These are phyloP conservation scores for Apodemus agrarius DNA, from an alignment of 2,797 vertebrate species.

Conservation along the genomic window DNA sequence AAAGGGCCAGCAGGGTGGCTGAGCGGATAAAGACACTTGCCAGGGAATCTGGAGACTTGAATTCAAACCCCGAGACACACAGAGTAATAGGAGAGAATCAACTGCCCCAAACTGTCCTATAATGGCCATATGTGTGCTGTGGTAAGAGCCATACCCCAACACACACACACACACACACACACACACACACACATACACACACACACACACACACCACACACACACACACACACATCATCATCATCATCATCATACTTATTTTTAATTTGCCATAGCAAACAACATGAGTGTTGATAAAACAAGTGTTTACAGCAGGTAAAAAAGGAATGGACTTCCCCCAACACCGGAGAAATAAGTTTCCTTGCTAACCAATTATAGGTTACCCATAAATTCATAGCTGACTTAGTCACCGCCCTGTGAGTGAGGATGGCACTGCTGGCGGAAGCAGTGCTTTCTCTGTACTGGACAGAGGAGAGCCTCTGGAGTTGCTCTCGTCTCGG, in stretches of 20 bases:
- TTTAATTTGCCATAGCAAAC: background rate
- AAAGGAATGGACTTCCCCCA: conserved; percentile 62
- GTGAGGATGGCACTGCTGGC: background rate
- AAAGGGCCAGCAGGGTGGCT: background rate
- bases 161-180: background rate
- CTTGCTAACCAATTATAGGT: conserved; percentile 65
- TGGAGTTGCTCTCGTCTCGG: conserved; percentile 33
- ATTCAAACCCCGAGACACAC: background rate
- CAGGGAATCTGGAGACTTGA: background rate
- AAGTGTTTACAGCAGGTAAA: background rate
- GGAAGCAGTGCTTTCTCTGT: conserved; percentile 24
- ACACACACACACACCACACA: background rate
- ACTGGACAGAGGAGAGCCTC: conserved; percentile 64
- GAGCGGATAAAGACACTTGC: background rate
- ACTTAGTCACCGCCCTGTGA: conserved; percentile 47
- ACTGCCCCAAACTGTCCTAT: background rate
- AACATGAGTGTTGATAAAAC: background rate
- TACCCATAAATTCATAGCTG: conserved; percentile 61
- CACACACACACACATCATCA: background rate
- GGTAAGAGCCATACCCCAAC: no score
- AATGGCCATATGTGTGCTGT: background rate
- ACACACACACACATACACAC: background rate
- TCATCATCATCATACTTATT: background rate
- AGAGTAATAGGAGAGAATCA: background rate
- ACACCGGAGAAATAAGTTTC: conserved; percentile 71